A percentile compares a stretch with the other conserved stretches of the same genome.
Evolutionary conservation across 2,113 vertebrate species (phyloP).

Genomic region (Muntiacus muntjak): DNA sequence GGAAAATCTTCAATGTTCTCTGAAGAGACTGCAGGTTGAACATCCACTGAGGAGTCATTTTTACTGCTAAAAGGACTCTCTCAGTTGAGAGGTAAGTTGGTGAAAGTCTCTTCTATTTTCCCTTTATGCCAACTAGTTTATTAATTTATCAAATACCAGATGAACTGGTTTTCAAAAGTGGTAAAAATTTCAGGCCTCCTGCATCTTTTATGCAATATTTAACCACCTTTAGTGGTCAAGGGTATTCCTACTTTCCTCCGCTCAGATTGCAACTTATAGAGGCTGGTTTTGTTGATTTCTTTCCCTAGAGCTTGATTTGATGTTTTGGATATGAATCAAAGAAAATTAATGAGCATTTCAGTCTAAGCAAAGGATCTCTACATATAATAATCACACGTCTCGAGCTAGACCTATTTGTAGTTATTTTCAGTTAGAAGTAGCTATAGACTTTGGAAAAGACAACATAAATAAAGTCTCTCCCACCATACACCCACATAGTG

Average conservation of each 20-base stretch:
- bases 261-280: background rate
- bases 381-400: background rate
- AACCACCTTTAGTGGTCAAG: background rate
- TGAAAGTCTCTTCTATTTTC: conserved; percentile 10
- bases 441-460: background rate
- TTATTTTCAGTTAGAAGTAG: background rate
- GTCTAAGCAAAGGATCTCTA: background rate
- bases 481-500: background rate
- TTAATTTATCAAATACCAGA: background rate
- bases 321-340: conserved; percentile 16
- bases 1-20: background rate
- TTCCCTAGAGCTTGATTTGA: background rate
- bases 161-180: background rate
- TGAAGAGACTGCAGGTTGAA: background rate
- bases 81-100: background rate
- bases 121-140: background rate
- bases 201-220: background rate
- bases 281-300: background rate
- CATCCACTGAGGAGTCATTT: background rate
- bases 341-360: background rate
- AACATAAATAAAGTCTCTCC: background rate
- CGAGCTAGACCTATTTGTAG: background rate
- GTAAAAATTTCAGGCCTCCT: background rate
- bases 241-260: background rate
- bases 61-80: background rate